Base-by-base conservation (phyloP, 2,113 vertebrate species). In the Xiphophorus hellerii region DNA sequence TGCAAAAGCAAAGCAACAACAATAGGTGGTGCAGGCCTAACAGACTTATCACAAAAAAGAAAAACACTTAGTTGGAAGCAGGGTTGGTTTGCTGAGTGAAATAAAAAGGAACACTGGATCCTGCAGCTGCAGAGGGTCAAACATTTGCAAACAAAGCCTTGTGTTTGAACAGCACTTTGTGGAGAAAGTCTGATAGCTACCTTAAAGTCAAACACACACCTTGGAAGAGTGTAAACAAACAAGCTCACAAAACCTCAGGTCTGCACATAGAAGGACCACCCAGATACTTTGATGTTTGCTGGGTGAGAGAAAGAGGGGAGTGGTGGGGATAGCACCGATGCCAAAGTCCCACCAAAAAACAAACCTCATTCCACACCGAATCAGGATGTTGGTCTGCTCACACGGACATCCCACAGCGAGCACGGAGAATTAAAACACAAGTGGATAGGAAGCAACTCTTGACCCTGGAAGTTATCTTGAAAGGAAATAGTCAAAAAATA, bases 381-480 rank as follows among this genome's bases (percentile, higher is more conserved):
- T 90, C 90, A 92, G 93, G 92, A 93, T 93, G 93, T 92, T 93
- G 75, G 93, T 90, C 68, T 85, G 85, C 80, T 86, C 83, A 74
- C 77, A 88, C 84, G 79, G 88, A 92, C 90, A 88, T 92, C 88
- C 92, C 82, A 80, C 77, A 80, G 74, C n/a, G 51, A 75, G 63
- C 66, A 35, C 33, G 79, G 70, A 74, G 86, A 89, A 84, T 79
- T 84, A 89, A 84, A 78, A 78, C 78, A 80, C n/a, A 64, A 85
- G 73, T 42, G 44, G 80, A 77, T 76, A 69, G 87, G 84, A 89
- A 85, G 69, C 77, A 73, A 77, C 84, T 86, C 73, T 82, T 85
- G 76, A 91, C 80, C 85, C 72, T 77, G 79, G 87, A 92, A 90
- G 87, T 87, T 73, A 80, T 91, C 68, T 73, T 72, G 83, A 88